Base-by-base conservation (phyloP, 2,797 vertebrate species). In the Kryptolebias ocellatus region DNA sequence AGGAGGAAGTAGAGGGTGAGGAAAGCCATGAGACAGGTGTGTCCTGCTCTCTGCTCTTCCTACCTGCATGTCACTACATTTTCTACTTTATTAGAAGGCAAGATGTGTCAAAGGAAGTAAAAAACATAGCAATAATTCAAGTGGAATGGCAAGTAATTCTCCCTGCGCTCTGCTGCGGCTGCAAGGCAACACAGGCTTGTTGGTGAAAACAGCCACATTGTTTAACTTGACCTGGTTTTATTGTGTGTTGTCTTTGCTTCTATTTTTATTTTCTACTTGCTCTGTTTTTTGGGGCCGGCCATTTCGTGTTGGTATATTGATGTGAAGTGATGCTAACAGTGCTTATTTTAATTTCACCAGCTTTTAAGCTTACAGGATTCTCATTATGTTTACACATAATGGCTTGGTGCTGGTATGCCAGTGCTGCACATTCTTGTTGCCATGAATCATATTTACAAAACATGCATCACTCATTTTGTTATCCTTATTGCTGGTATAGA, bases 1-100 rank as follows among this genome's bases (percentile, higher is more conserved):
- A 90, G 89, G 91, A 90, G 86, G 86, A 91, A 90, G 94, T 87
- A 95, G 92, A 92, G 92, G 84, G 64, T 46, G 94, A 92, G 90
- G 92, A 90, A 82, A 92, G 93, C 87, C 83, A 92, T 64, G 90
- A 92, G 92, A 95, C 96, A 97, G 96, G 95, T 98, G 95, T 96
- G 96, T 97, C 93, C 90, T 91, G 87, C 88, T 84, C 91, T 92
- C 92, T 91, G 91, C 89, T 84, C 86, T 87, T 90, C 88, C 84
- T 87, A 90, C 85, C 76, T 97, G 97, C 97, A 98, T 98, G 96
- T 81, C 84, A 75, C 89, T 90, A 89, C 87, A 81, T 86, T 89
- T 75, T 68, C 70, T 81, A 78, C 75, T 80, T 79, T 82, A 72
- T 79, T 68, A 78, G 72, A 86, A 76, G 47, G 67, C 53, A 74